A percentile compares a stretch with the other conserved stretches of the same genome.
These are phyloP conservation scores for Gymnobelideus leadbeateri DNA, from an alignment of 2,113 vertebrate genomes.

Conservation along the genomic window DNA sequence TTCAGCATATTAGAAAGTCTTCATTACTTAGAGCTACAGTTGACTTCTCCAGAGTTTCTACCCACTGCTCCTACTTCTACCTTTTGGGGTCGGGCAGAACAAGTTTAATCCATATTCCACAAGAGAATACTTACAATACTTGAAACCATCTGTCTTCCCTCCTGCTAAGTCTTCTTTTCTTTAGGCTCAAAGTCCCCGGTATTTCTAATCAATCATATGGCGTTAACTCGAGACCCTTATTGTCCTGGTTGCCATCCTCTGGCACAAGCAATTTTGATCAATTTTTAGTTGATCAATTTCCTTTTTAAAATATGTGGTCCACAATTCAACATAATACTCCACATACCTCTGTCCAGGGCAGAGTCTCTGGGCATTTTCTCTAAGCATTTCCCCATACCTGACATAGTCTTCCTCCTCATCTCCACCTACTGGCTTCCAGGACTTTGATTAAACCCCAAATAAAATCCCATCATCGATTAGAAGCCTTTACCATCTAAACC, in stretches of 20 bases:
- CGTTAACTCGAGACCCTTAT: not conserved
- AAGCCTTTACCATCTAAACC: not conserved
- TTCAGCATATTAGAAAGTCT: not conserved
- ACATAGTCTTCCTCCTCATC: not conserved
- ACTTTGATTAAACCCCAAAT: not conserved
- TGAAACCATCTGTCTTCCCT: not conserved
- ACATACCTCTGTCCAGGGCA: not conserved
- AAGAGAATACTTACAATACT: not conserved
- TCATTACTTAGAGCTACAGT: not conserved
- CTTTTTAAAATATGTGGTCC: not conserved
- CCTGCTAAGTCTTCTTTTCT: not conserved
- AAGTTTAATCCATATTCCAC: not conserved
- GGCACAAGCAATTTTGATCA: no score
- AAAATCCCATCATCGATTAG: not conserved
- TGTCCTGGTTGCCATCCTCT: not conserved
- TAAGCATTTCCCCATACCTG: not conserved
- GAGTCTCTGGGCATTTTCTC: not conserved
- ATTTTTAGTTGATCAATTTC: not conserved
- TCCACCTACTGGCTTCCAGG: not conserved
- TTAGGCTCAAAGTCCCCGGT: not conserved
- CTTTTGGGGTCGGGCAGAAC: not conserved
- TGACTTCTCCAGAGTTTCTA: not conserved
- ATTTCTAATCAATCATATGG: not conserved
- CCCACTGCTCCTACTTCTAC: not conserved
- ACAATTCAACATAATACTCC: not conserved